These are phyloP conservation scores for Lutraria lutraria DNA, from an alignment of 2,888 invertebrate genomes.

Conservation along the genomic window DNA sequence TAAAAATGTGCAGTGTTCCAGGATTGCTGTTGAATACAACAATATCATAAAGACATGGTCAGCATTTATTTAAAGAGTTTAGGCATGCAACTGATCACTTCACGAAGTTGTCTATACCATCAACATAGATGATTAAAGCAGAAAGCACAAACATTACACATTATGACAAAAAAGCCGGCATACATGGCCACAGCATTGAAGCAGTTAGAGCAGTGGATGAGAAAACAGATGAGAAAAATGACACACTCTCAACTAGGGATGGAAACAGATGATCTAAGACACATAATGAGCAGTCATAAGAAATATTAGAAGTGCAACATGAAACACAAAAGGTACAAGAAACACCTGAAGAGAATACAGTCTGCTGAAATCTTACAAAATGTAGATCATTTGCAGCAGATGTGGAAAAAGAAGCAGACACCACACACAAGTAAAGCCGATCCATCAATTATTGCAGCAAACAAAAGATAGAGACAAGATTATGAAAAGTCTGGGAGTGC, in stretches of 20 bases:
- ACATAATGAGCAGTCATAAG: not conserved
- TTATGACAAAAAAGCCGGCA: not conserved
- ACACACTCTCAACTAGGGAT: not conserved
- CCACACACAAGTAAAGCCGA: not conserved
- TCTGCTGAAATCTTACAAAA: not conserved
- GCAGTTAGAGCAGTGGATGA: not conserved
- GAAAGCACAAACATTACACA: slow-evolving; percentile 2
- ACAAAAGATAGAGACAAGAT: not conserved
- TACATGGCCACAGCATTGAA: not conserved
- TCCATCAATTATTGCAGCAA: not conserved
- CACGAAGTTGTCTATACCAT: not conserved
- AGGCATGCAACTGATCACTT: not conserved
- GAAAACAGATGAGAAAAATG: not conserved
- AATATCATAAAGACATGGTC: not conserved
- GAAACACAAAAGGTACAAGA: not conserved
- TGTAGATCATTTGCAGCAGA: slow-evolving; percentile 9
- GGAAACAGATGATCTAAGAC: not conserved
- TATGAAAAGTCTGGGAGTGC: not conserved
- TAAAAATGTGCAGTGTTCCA: not conserved
- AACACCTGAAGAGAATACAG: not conserved
- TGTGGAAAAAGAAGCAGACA: not conserved
- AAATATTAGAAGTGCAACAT: not conserved
- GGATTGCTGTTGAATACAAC: not conserved
- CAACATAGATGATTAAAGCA: not conserved
- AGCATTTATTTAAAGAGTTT: not conserved